phyloP scores from a whole-genome alignment of 2,797 vertebrate genomes.

The Chaetophractus vellerosus region DNA sequence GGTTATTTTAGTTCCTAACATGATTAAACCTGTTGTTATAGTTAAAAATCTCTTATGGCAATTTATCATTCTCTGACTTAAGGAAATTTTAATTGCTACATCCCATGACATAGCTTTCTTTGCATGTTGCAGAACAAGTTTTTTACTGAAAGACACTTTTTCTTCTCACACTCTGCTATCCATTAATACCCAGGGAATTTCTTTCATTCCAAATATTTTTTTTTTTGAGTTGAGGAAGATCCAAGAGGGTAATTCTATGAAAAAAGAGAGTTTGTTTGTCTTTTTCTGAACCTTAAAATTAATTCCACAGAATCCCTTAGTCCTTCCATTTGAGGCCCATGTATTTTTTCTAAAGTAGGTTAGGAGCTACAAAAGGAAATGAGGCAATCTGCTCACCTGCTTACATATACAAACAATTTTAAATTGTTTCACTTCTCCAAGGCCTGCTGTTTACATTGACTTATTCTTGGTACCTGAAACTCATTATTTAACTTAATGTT shows the following conservation, averaged over 20 bases:
- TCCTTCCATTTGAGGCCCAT: background rate
- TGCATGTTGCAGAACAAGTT: conserved; percentile 45
- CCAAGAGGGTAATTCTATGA: background rate
- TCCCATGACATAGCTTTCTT: background rate
- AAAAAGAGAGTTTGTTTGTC: background rate
- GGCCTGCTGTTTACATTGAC: background rate
- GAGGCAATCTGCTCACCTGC: background rate
- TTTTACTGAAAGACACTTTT: conserved; percentile 41
- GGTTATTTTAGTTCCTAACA: conserved; percentile 43
- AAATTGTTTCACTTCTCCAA: background rate
- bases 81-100: conserved; percentile 65
- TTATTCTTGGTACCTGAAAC: conserved; percentile 30
- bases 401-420: background rate
- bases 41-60: conserved; percentile 53
- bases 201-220: background rate
- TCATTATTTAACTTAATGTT: conserved; percentile 3
- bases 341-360: conserved; percentile 13
- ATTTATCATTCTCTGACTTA: conserved; percentile 70
- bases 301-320: background rate
- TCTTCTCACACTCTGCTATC: background rate
- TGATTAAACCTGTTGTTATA: conserved; percentile 60
- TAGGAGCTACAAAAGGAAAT: background rate
- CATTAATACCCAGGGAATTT: background rate
- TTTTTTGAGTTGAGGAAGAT: background rate
- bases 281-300: background rate